A percentile compares a stretch with the other conserved stretches of the same genome.
These are phyloP conservation scores for Bursaphelenchus okinawaensis DNA, from an alignment of 2,888 invertebrate species.

Conservation along the genomic window DNA sequence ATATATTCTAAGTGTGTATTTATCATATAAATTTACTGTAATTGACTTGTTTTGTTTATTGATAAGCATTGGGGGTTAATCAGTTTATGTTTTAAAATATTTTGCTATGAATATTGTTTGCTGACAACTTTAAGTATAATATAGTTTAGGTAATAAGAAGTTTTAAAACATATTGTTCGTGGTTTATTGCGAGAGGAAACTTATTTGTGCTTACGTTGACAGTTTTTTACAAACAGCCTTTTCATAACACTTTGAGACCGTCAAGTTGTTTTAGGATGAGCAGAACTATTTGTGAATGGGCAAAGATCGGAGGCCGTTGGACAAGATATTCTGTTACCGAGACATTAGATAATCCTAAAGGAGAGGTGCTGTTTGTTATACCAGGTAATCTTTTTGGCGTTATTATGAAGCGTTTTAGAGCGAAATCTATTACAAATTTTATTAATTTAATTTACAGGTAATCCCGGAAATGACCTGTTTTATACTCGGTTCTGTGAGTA, in stretches of 20 bases:
- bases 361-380: conserved; percentile 7
- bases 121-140: no score
- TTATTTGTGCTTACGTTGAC: background rate
- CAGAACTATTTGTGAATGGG: background rate
- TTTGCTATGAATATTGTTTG: no score
- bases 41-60: no score
- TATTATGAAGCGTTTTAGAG: background rate
- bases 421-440: background rate
- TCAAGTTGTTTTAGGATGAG: background rate
- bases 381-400: no score
- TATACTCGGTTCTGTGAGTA: conserved; percentile 44
- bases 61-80: no score
- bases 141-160: no score
- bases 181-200: no score
- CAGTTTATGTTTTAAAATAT: no score
- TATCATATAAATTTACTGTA: background rate
- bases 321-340: conserved; percentile 45
- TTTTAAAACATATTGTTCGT: no score
- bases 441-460: conserved; percentile 6
- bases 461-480: conserved; percentile 40
- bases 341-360: background rate
- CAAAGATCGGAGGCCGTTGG: conserved; percentile 30
- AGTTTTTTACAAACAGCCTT: no score
- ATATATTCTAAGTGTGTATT: background rate
- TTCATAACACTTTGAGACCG: no score